Evolutionary conservation across 2,888 invertebrate species (phyloP), one percentile per base, ranked within the genome.

Genomic region (Spisula solida): DNA sequence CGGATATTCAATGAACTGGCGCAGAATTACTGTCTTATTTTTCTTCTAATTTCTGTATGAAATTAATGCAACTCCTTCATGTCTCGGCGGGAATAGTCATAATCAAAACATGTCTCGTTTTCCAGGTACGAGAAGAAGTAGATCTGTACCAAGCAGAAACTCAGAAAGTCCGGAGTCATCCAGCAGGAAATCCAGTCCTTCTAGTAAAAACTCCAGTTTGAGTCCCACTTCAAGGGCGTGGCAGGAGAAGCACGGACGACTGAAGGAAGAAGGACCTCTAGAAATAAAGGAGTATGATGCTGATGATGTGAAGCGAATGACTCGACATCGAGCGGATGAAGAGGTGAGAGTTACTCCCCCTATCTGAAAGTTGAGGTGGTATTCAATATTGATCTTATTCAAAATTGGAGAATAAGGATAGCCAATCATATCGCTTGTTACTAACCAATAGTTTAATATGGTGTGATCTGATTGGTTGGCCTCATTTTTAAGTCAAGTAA

Each of bases 241-340:
- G 95, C 93, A 95, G 47, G 95, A 96, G 86, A 92, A 91, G 51
- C 91, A 93, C 82, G 89, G 89, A 20, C 92, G 93, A 88, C 88
- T 92, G 29, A 94, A 94, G 86, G 95, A 95, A 31, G 96, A 96
- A 86, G 87, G 87, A 31, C 95, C 95, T 34, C 86, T 96, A 70
- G 96, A 96, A 84, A 93, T 96, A 34, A 94, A 95, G 88, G 93
- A 95, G 82, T 97, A 97, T 95, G 97, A 97, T 95, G 96, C 96
- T 94, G 97, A 97, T 95, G 97, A 97, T 95, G 97, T 97, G 93
- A 97, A 97, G 95, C 96, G 97, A 93, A 95, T 97, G 96, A 97
- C 97, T 93, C 96, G 97, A 93, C 96, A 97, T 95, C 95, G 97
- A 95, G 92, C 96, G 94, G 97, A 97, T 81, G 93, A 93, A 25